A percentile compares a stretch with the other conserved stretches of the same genome.
Conservation (phyloP, 1,140 invertebrate species). For the Drosophila setifemur region DNA sequence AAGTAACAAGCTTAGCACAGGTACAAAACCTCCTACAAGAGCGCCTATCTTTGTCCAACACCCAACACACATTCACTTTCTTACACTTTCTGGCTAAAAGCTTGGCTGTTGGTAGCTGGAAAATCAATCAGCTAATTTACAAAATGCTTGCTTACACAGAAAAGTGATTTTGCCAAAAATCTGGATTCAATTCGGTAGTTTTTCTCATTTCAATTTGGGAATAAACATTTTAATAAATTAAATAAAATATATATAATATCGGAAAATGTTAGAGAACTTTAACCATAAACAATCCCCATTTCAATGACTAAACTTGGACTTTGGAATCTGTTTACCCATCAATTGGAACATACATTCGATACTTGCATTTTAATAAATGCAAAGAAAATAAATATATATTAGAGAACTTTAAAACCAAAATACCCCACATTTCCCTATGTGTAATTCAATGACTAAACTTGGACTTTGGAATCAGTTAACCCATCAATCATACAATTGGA, state of each 20-base stretch:
- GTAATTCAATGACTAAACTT: slow-evolving; percentile 12
- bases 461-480: slow-evolving; percentile 6
- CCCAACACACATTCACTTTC: slow-evolving; percentile 13
- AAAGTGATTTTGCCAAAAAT: no score
- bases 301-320: background rate
- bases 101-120: background rate
- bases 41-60: slow-evolving; percentile 22
- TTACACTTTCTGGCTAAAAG: slow-evolving; percentile 4
- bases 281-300: no score
- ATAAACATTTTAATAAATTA: no score
- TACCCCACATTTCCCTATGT: no score
- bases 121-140: slow-evolving; percentile 7
- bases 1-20: slow-evolving; percentile 44
- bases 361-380: slow-evolving; percentile 26
- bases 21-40: slow-evolving; percentile 22
- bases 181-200: no score
- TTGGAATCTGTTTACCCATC: background rate
- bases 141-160: background rate
- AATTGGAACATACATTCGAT: slow-evolving; percentile 24
- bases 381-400: no score
- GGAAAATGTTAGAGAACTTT: no score
- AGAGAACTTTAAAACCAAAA: no score
- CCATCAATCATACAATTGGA: slow-evolving; percentile 26
- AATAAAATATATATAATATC: no score
- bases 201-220: no score